phyloP scores from a whole-genome alignment of 2,113 vertebrate genomes.

The Seriola rivoliana region DNA sequence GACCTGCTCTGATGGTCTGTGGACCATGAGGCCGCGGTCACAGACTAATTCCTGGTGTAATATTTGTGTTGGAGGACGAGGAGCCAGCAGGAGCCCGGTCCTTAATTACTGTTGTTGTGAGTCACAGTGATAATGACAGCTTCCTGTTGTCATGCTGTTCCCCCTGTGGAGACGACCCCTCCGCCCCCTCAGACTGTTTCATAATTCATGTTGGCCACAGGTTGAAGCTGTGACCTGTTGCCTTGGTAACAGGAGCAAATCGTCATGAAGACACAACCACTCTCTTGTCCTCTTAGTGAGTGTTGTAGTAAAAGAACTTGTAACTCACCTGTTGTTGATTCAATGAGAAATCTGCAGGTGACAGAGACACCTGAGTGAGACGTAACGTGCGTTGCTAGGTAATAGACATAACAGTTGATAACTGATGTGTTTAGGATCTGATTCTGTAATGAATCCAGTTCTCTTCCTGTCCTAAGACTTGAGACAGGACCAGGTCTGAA shows the following conservation, averaged over 20 bases:
- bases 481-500: too few relatives aligned
- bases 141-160: conserved; percentile 59
- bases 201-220: conserved; percentile 61
- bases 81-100: conserved; percentile 17
- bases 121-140: conserved; percentile 21
- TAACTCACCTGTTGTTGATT: too few relatives aligned
- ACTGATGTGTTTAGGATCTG: too few relatives aligned
- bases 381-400: too few relatives aligned
- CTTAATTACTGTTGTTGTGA: conserved; percentile 43
- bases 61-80: conserved; percentile 20
- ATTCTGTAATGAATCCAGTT: too few relatives aligned
- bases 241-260: neutral
- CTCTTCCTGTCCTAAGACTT: too few relatives aligned
- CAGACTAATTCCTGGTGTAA: conserved; percentile 33
- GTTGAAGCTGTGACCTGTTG: neutral
- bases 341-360: too few relatives aligned
- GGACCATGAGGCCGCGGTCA: neutral
- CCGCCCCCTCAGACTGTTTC: conserved; percentile 26
- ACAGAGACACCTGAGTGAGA: too few relatives aligned
- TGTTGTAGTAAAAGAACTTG: too few relatives aligned
- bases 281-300: too few relatives aligned
- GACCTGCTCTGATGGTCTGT: too few relatives aligned
- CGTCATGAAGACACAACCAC: neutral
- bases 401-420: too few relatives aligned
- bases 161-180: conserved; percentile 1